Evolutionary conservation across 1,140 invertebrate genomes (phyloP).

Genomic region (Papilio helenus): DNA sequence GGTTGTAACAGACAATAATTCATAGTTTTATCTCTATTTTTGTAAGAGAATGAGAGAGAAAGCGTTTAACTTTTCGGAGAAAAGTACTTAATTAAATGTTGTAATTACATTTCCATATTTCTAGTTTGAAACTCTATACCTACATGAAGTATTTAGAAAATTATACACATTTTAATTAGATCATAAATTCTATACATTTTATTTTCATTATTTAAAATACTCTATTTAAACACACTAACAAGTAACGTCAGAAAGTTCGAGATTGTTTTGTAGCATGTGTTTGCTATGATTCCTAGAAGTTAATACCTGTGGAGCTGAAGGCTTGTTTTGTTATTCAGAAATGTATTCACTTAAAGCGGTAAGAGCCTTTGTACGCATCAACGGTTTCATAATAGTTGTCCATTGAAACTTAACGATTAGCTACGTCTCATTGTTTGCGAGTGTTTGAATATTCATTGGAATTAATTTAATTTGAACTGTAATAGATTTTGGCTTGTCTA

Average conservation of each 20-base stretch:
- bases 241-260: neutral
- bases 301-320: neutral
- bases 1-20: too few relatives aligned
- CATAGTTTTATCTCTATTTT: too few relatives aligned
- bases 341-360: neutral
- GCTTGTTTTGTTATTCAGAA: neutral
- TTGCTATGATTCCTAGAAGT: neutral
- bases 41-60: too few relatives aligned
- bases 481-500: neutral
- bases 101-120: too few relatives aligned
- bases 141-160: too few relatives aligned
- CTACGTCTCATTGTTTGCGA: neutral
- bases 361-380: neutral
- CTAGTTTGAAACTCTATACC: too few relatives aligned
- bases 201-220: too few relatives aligned
- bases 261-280: neutral
- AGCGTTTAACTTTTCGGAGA: too few relatives aligned
- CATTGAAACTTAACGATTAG: neutral
- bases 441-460: neutral
- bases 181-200: too few relatives aligned
- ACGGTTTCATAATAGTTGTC: neutral
- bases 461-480: constrained; percentile 3
- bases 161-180: too few relatives aligned
- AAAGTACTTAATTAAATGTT: too few relatives aligned
- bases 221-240: neutral